Evolutionary conservation across 2,113 vertebrate genomes (phyloP), one percentile per base, ranked within the genome.

Genomic region (Epinephelus moara): DNA sequence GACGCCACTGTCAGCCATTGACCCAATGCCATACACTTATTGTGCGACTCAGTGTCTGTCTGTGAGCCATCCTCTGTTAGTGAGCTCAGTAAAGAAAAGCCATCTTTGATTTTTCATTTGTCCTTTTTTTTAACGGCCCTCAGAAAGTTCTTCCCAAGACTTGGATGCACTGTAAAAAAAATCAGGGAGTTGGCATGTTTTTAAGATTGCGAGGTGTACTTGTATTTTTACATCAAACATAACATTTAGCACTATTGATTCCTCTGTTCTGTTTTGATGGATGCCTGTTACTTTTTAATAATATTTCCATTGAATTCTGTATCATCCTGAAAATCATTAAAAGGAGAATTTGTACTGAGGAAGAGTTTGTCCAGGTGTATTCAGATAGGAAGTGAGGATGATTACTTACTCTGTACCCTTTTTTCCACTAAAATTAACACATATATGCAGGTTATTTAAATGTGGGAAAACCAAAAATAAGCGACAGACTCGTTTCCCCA

Each of bases 281-380:
- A 53, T 59, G 14, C 14, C 30, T 75, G 6, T 53, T 74, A 18
- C 18, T 76, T 81, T 73, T 63, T 55, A 27, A 27, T 82, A 27
- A 66, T 66, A 49, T 81, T 75, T 67, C 37, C 30, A 30, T 27
- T 75, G 45, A 79, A 15, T 66, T 74, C 47, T 67, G 80, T 79
- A 56, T 76, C 70, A 63, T 67, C 50, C 56, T 70, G 61, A 23
- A 63, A 67, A 70, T 68, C n/a, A 79, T 79, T 89, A 85, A 85
- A 89, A 70, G 21, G 53, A 71, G 7, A 30, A 69, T 81, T 91
- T 85, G 7, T 80, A 85, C 25, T 19, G 23, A 64, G 7, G 9
- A 11, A 15, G 33, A 33, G 49, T 62, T 64, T 40, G 45, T 80
- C 30, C 13, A 6, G 42, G 17, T 37, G n/a, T 30, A 3, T 67